These are phyloP conservation scores for Tangara arthus DNA, from an alignment of 2,797 vertebrate species.

Conservation along the genomic window DNA sequence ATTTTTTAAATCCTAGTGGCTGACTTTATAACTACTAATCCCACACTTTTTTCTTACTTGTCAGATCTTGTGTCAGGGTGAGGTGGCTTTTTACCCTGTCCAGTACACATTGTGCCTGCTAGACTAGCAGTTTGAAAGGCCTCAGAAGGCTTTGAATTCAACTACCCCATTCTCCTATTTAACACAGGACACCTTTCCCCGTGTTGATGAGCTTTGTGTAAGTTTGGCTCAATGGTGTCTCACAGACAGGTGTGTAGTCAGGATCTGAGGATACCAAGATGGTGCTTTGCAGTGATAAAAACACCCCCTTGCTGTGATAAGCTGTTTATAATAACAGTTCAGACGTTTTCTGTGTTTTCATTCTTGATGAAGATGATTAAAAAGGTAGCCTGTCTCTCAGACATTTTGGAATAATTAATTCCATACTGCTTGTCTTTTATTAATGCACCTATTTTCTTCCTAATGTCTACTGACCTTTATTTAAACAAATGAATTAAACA, in stretches of 20 bases:
- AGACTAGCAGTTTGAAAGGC: background rate
- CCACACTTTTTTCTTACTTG: background rate
- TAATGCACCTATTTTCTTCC: background rate
- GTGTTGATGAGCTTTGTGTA: background rate
- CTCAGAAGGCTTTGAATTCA: background rate
- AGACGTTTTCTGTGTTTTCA: background rate
- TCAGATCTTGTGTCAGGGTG: background rate
- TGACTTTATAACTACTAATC: background rate
- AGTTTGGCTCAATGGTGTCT: background rate
- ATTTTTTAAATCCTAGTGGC: background rate
- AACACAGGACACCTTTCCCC: background rate
- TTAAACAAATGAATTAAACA: background rate
- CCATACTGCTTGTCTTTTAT: background rate
- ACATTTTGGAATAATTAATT: background rate
- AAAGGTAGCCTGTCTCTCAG: background rate
- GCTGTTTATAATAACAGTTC: background rate
- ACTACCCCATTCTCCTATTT: accelerated
- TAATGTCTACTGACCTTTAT: background rate
- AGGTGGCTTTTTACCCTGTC: background rate
- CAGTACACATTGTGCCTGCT: background rate
- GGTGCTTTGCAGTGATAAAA: background rate
- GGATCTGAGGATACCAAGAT: background rate
- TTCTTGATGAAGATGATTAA: background rate
- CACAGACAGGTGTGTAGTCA: background rate
- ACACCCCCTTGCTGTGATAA: background rate